Conservation (phyloP, 2,888 invertebrate genomes). For the Sialis fuliginosa region DNA sequence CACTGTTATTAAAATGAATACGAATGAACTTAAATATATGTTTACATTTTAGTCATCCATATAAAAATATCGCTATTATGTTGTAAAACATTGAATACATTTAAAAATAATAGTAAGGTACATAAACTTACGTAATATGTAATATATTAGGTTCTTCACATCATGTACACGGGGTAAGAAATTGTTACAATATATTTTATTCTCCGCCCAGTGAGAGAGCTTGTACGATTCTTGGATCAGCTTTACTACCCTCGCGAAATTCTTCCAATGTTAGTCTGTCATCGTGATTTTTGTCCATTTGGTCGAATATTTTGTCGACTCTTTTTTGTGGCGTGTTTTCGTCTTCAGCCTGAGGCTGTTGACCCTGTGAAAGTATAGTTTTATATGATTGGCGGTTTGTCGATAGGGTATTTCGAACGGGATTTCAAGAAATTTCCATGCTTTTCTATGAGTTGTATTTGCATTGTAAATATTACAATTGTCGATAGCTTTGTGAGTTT, state of each 20-base stretch:
- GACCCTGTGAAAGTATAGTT: constrained; percentile 43
- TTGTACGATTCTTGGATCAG: constrained; percentile 95
- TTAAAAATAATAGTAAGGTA: too few species aligned
- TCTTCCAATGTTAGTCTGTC: constrained; percentile 90
- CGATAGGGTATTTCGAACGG: neutral
- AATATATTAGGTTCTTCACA: too few species aligned
- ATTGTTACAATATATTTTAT: constrained; percentile 25
- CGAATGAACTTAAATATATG: too few species aligned
- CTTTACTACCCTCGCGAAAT: constrained; percentile 94
- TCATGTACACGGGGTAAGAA: too few species aligned
- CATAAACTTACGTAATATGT: too few species aligned
- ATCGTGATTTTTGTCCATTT: constrained; percentile 98
- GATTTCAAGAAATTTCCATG: neutral
- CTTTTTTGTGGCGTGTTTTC: constrained; percentile 88
- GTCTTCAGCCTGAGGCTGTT: constrained; percentile 73
- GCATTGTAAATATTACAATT: too few species aligned
- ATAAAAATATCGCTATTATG: too few species aligned
- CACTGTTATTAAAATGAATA: too few species aligned
- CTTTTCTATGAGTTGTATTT: neutral
- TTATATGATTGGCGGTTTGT: neutral
- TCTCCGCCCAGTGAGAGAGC: constrained; percentile 74
- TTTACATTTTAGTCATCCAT: too few species aligned
- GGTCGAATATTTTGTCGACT: constrained; percentile 96
- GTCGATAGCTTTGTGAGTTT: too few species aligned
- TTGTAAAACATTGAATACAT: too few species aligned